Conservation (phyloP, 2,888 invertebrate genomes). For the Digitonthophagus gazella region DNA sequence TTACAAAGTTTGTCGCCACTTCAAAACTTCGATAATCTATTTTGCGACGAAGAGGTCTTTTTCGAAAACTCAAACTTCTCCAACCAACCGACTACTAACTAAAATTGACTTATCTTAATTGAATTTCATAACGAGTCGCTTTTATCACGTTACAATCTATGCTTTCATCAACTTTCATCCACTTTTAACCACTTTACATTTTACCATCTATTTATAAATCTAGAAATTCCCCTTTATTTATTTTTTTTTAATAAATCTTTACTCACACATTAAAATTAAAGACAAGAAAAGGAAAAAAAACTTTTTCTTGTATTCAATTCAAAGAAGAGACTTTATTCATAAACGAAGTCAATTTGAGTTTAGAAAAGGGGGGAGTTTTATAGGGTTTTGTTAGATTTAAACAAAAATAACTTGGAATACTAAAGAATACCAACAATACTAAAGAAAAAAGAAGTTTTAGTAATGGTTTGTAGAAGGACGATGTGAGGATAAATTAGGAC, state of each 20-base stretch:
- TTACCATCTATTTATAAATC: too few relatives aligned
- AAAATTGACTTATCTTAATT: neutral
- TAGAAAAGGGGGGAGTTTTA: too few relatives aligned
- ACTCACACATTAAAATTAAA: too few relatives aligned
- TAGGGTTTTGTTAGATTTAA: too few relatives aligned
- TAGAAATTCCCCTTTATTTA: neutral
- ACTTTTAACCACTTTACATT: too few relatives aligned
- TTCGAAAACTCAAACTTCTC: neutral
- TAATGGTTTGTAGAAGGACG: neutral
- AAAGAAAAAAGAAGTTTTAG: too few relatives aligned
- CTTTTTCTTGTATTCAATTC: too few relatives aligned
- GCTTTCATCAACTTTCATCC: neutral
- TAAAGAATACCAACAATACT: too few relatives aligned
- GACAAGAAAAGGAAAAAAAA: too few relatives aligned
- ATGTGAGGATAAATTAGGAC: neutral
- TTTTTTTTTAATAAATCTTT: neutral
- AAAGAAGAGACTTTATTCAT: too few relatives aligned
- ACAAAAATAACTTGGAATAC: too few relatives aligned
- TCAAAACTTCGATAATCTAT: neutral
- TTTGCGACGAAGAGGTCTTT: neutral
- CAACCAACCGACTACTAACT: neutral
- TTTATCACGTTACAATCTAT: neutral
- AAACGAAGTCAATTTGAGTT: too few relatives aligned
- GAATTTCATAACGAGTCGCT: neutral
- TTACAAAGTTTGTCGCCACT: neutral